A percentile compares a stretch with the other conserved stretches of the same genome.
phyloP scores from a whole-genome alignment of 2,888 invertebrate species.

The Pasiphila rectangulata region DNA sequence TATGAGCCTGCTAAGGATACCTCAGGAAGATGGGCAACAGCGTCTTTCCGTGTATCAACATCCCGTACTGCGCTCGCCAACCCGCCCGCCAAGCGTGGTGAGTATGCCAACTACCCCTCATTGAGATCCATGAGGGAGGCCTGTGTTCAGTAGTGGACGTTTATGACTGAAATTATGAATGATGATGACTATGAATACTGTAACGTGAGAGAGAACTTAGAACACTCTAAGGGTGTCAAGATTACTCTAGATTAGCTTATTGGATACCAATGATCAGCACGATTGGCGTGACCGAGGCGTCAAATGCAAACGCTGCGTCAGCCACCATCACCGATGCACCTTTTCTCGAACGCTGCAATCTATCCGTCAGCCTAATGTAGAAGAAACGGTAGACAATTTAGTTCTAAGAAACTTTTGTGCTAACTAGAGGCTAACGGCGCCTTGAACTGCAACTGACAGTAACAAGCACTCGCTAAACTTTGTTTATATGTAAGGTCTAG shows the following conservation, averaged over 20 bases:
- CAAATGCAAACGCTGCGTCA: conserved; percentile 21
- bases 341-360: conserved; percentile 46
- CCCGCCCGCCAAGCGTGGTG: too few species aligned
- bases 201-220: too few species aligned
- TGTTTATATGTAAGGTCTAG: conserved; percentile 11
- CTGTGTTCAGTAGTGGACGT: too few species aligned
- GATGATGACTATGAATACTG: too few species aligned
- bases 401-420: conserved; percentile 41
- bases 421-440: conserved; percentile 34
- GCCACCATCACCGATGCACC: conserved; percentile 27
- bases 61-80: too few species aligned
- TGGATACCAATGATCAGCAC: conserved; percentile 27
- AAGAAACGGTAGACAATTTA: conserved; percentile 42
- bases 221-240: too few species aligned
- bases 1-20: too few species aligned
- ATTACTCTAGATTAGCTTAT: not conserved
- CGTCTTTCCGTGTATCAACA: too few species aligned
- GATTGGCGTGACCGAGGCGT: conserved; percentile 36
- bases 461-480: conserved; percentile 23
- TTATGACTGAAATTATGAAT: too few species aligned
- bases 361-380: conserved; percentile 47
- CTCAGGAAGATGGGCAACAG: too few species aligned
- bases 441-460: conserved; percentile 29
- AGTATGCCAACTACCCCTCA: too few species aligned
- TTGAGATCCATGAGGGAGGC: too few species aligned